Conservation (phyloP, 2,113 vertebrate genomes). For the Cricetomys ansorgei region DNA sequence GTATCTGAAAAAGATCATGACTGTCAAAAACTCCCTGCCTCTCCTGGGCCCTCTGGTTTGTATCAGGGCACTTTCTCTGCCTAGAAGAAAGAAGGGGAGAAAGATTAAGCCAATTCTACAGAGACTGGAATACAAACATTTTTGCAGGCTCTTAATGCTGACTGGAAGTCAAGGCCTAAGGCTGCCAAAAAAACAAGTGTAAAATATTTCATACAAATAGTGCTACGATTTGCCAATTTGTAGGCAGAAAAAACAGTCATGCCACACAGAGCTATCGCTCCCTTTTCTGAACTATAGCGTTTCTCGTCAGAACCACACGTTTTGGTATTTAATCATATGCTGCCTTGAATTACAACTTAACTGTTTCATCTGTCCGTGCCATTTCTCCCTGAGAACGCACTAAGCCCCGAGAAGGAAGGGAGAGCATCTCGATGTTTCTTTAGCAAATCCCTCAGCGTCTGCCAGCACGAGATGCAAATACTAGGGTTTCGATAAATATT, state of each 20-base stretch:
- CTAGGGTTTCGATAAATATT: conserved; percentile 68
- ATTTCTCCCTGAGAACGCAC: conserved; percentile 34
- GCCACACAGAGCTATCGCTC: conserved; percentile 57
- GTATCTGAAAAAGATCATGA: conserved; percentile 18
- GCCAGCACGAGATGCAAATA: conserved; percentile 72
- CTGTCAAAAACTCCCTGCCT: conserved; percentile 34
- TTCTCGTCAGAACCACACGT: conserved; percentile 63
- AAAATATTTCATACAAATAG: conserved; percentile 80
- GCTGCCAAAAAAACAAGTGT: conserved; percentile 81
- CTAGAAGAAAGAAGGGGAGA: not conserved
- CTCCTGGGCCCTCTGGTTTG: conserved; percentile 46
- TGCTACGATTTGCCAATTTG: conserved; percentile 75
- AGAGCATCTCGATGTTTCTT: conserved; percentile 67
- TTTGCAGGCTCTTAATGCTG: conserved; percentile 70
- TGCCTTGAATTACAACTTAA: conserved; percentile 76
- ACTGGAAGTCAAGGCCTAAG: conserved; percentile 78
- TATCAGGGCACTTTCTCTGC: conserved; percentile 49
- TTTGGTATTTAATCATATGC: conserved; percentile 77
- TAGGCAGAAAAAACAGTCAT: conserved; percentile 64
- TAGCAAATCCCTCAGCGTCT: conserved; percentile 65
- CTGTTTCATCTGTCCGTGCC: conserved; percentile 58
- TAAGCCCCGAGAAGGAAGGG: conserved; percentile 63
- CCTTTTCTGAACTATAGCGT: conserved; percentile 70
- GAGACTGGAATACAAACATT: conserved; percentile 63
- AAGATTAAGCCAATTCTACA: conserved; percentile 37